Conservation (phyloP, 2,113 vertebrate species). For the Corythaeola cristata region DNA sequence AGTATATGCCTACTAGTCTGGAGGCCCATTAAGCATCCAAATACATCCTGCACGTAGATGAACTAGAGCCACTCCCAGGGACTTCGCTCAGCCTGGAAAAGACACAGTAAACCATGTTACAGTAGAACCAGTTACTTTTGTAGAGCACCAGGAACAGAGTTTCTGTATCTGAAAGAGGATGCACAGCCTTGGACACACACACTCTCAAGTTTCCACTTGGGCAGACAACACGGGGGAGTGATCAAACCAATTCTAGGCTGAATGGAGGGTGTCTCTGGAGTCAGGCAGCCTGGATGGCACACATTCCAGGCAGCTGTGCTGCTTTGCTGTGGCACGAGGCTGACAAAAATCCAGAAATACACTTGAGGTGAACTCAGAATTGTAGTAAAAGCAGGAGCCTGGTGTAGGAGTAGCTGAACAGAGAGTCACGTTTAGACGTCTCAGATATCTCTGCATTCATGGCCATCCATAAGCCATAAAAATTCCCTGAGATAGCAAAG, state of each 20-base stretch:
- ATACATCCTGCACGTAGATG: background rate
- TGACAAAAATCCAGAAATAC: background rate
- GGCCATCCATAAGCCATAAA: background rate
- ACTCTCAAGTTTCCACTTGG: accelerated
- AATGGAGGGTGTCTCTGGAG: accelerated
- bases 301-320: accelerated
- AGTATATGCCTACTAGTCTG: background rate
- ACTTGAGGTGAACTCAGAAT: too few relatives aligned
- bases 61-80: background rate
- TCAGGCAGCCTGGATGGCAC: background rate
- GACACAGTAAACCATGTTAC: background rate
- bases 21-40: background rate
- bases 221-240: accelerated
- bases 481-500: background rate
- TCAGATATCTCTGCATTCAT: background rate
- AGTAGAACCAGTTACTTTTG: background rate
- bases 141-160: background rate
- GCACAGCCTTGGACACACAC: background rate
- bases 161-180: background rate
- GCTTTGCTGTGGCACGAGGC: accelerated
- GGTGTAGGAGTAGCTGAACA: background rate
- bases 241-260: accelerated
- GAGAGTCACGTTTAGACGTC: background rate
- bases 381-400: background rate
- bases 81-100: background rate